phyloP scores from a whole-genome alignment of 2,113 vertebrate genomes.

The Montifringilla adamsi region DNA sequence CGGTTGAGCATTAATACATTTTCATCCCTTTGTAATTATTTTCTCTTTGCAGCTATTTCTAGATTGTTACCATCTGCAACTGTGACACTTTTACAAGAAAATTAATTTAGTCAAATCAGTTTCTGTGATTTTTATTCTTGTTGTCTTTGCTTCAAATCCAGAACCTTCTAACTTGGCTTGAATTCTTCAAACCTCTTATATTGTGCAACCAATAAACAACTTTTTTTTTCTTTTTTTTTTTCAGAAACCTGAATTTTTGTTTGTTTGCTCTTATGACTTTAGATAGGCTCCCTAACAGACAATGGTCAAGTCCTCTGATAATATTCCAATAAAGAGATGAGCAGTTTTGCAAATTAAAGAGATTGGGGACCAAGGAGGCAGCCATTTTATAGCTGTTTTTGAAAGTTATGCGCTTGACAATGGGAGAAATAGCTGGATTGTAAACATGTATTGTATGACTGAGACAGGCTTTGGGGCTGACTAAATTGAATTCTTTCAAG shows the following conservation, averaged over 20 bases:
- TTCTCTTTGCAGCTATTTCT: conserved; percentile 69
- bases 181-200: conserved; percentile 44
- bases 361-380: conserved; percentile 7
- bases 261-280: conserved; percentile 47
- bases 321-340: conserved; percentile 37
- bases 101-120: conserved; percentile 51
- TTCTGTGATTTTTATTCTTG: conserved; percentile 62
- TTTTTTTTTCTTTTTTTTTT: not conserved
- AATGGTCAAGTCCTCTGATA: conserved; percentile 55
- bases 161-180: conserved; percentile 67
- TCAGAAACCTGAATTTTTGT: not conserved
- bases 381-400: conserved; percentile 51
- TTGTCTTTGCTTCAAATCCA: conserved; percentile 68
- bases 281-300: conserved; percentile 4
- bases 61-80: conserved; percentile 75
- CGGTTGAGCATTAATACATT: conserved; percentile 57
- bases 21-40: conserved; percentile 70
- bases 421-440: conserved; percentile 44
- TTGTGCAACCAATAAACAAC: conserved; percentile 57
- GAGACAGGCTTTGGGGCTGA: not conserved
- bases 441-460: conserved; percentile 32
- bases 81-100: conserved; percentile 70
- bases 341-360: conserved; percentile 59
- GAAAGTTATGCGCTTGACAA: conserved; percentile 59
- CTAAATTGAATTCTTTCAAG: conserved; percentile 17